Base-by-base conservation (phyloP, 92 coral and sea anemone species). In the Bergia sp. region DNA sequence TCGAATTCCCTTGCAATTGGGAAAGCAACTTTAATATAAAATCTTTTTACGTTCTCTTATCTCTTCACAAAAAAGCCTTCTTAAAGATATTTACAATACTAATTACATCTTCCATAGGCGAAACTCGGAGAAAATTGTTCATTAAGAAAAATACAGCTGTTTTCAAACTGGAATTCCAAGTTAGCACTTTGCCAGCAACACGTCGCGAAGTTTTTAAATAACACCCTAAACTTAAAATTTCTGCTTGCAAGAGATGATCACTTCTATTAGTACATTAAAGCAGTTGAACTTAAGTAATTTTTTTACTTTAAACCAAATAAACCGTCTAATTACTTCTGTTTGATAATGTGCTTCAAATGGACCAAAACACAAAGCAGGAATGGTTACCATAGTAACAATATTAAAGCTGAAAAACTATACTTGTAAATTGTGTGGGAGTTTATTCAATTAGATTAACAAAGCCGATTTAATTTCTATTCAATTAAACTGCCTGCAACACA, bases 71-170 rank as follows among this genome's bases (percentile, higher is more conserved):
- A 76, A 76, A 76, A 16, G n/a, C 47, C 80, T n/a, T 15, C 45
- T 76, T 76, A 76, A 42, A 41, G 23, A 76, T 76, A 76, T 23
- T 76, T 76, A n/a, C 80, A 76, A 4, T 76, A 21, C 29, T 76
- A 76, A 76, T 76, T n/a, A 76, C 9, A 10, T 8, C 45, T 41
- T 3, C 47, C 37, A 76, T 9, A n/a, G 45, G 45, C 12, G 21
- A 44, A 76, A 76, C 43, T 20, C 80, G 23, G 20, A 2, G n/a
- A 74, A 42, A 38, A 5, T 8, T 76, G 50, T 5, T 76, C 79
- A 40, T 75, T 75, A 75, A 11, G 23, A 37, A 53, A 53, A 39
- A 10, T 44, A 75, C 79, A 75, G 79, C 80, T 76, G 53, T 7
- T 39, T 15, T 40, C 20, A 16, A 16, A 16, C 79, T 13, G 45